Percentiles rank a stretch among this genome's conserved stretches.
phyloP scores from a whole-genome alignment of 2,113 vertebrate species.

The Amphiprion ocellaris region DNA sequence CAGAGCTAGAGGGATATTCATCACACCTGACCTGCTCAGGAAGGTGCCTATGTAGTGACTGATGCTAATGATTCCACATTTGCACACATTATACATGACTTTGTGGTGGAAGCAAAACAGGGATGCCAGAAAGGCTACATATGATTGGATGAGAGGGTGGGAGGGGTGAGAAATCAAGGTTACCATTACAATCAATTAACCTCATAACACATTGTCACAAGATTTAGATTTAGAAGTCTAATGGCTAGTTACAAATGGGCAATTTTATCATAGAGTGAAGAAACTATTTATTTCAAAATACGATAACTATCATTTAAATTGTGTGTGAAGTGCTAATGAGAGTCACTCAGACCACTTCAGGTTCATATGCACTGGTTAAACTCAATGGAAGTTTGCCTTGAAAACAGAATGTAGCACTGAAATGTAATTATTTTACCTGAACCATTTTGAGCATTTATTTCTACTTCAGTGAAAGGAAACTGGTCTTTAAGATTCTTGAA shows the following conservation, averaged over 20 bases:
- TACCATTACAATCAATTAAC: background rate
- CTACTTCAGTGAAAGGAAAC: too few relatives aligned
- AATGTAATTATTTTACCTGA: too few relatives aligned
- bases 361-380: too few relatives aligned
- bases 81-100: conserved; percentile 7
- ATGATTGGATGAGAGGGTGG: conserved; percentile 2
- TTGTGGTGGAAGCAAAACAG: conserved; percentile 9
- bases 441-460: too few relatives aligned
- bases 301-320: too few relatives aligned
- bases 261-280: background rate
- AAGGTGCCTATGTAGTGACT: conserved; percentile 18
- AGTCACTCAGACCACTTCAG: too few relatives aligned
- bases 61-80: conserved; percentile 45
- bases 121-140: background rate
- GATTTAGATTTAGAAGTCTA: conserved; percentile 2
- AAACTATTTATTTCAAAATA: background rate
- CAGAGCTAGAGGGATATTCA: conserved; percentile 77
- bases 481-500: too few relatives aligned
- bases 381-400: too few relatives aligned
- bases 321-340: too few relatives aligned
- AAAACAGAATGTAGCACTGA: too few relatives aligned
- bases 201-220: background rate
- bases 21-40: conserved; percentile 63
- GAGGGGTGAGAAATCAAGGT: background rate
- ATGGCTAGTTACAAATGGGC: background rate